Conservation (phyloP, 2,888 invertebrate species). For the Nephrocerus scutellatus region DNA sequence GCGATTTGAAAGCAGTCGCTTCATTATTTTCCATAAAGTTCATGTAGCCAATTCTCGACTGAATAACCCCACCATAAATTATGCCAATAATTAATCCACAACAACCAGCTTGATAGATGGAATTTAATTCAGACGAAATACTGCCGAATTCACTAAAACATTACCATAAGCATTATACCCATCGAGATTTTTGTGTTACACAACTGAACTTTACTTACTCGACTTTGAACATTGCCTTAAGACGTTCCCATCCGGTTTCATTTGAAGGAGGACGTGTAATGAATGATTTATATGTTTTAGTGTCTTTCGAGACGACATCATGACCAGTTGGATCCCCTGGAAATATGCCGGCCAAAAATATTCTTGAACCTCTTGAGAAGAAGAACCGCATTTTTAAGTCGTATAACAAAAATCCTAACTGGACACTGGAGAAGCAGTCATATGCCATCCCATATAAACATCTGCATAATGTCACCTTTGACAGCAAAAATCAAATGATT, state of each 20-base stretch:
- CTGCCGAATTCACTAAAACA: slow-evolving; percentile 58
- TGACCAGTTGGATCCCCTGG: slow-evolving; percentile 19
- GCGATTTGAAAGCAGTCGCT: slow-evolving; percentile 61
- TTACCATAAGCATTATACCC: background rate
- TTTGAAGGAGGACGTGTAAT: slow-evolving; percentile 24
- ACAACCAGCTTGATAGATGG: slow-evolving; percentile 55
- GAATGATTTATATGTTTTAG: slow-evolving; percentile 37
- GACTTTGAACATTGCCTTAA: slow-evolving; percentile 40
- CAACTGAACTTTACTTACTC: slow-evolving; percentile 31
- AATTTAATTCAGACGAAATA: slow-evolving; percentile 56
- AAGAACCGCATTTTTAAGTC: too few species aligned
- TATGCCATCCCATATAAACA: too few species aligned
- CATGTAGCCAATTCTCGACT: slow-evolving; percentile 55
- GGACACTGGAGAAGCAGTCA: too few species aligned
- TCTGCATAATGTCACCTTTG: too few species aligned
- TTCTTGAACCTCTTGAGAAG: slow-evolving; percentile 25
- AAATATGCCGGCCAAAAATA: slow-evolving; percentile 34
- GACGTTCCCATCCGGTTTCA: slow-evolving; percentile 42
- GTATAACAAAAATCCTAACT: too few species aligned
- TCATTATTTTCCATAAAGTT: slow-evolving; percentile 68
- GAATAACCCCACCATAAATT: slow-evolving; percentile 58
- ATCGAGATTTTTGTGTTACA: background rate
- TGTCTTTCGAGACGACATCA: slow-evolving; percentile 32
- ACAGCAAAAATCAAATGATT: too few species aligned
- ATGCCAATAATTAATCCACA: slow-evolving; percentile 58